Percentiles rank a stretch among this genome's conserved stretches.
These are phyloP conservation scores for Peromyscus polionotus DNA, from an alignment of 2,113 vertebrate species.

Conservation along the genomic window DNA sequence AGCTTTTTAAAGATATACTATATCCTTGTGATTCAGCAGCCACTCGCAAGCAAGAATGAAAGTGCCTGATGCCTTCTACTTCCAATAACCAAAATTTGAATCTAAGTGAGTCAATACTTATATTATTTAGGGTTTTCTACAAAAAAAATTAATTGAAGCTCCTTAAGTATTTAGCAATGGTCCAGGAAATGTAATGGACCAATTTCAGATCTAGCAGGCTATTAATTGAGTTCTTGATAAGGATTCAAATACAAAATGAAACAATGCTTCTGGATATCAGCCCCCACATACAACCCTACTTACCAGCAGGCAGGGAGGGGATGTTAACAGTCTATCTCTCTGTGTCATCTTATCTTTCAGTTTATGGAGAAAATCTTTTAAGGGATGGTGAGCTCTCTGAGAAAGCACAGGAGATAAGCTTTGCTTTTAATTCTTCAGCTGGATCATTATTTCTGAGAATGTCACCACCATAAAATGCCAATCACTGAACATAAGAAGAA, in stretches of 20 bases:
- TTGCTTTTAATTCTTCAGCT: background rate
- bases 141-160: conserved; percentile 70
- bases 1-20: too few relatives aligned
- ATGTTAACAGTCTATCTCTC: background rate
- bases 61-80: background rate
- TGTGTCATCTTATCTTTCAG: conserved; percentile 1
- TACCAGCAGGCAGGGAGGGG: background rate
- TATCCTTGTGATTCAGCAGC: conserved; percentile 31
- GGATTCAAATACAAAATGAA: conserved; percentile 51
- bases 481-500: background rate
- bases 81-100: conserved; percentile 12
- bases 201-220: conserved; percentile 64
- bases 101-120: conserved; percentile 47
- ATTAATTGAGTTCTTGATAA: conserved; percentile 45
- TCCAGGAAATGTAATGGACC: conserved; percentile 50
- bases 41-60: background rate
- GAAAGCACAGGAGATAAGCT: background rate
- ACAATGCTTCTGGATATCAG: background rate
- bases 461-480: conserved; percentile 1
- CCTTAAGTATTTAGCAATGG: conserved; percentile 65
- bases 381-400: background rate
- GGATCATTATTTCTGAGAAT: conserved; percentile 2
- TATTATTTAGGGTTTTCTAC: conserved; percentile 60
- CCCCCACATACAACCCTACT: background rate
- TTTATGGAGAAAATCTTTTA: background rate